Evolutionary conservation across 2,113 vertebrate species (phyloP).

Genomic region (Microcebus ravelobensis): DNA sequence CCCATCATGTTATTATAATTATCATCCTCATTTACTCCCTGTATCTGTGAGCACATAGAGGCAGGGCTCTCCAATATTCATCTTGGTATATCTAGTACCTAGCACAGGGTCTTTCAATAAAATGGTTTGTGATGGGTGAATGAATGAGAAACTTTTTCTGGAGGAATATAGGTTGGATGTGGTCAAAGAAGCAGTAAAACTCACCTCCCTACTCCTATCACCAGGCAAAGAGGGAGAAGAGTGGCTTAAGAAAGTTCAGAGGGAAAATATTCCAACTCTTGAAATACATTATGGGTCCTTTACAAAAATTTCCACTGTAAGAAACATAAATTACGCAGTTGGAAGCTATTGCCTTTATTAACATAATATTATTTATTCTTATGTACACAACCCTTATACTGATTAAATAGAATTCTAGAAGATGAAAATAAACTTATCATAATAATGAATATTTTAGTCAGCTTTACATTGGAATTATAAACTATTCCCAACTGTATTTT

Average conservation of each 20-base stretch:
- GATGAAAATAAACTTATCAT: conserved; percentile 54
- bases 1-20: not conserved
- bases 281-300: not conserved
- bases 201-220: not conserved
- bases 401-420: conserved; percentile 57
- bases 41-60: not conserved
- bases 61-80: not conserved
- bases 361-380: conserved; percentile 56
- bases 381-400: conserved; percentile 18
- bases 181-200: not conserved
- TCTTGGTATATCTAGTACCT: not conserved
- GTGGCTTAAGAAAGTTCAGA: not conserved
- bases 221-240: not conserved
- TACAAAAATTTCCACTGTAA: not conserved
- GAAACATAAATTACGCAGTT: not conserved
- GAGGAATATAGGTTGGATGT: not conserved
- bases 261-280: not conserved
- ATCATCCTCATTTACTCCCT: not conserved
- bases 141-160: not conserved
- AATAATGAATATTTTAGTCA: conserved; percentile 53
- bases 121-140: not conserved
- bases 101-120: not conserved
- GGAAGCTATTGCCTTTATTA: conserved; percentile 20
- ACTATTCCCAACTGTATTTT: conserved; percentile 38
- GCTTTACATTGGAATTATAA: conserved; percentile 42